These are phyloP conservation scores for Oncorhynchus masou DNA, from an alignment of 2,113 vertebrate species.

Conservation along the genomic window DNA sequence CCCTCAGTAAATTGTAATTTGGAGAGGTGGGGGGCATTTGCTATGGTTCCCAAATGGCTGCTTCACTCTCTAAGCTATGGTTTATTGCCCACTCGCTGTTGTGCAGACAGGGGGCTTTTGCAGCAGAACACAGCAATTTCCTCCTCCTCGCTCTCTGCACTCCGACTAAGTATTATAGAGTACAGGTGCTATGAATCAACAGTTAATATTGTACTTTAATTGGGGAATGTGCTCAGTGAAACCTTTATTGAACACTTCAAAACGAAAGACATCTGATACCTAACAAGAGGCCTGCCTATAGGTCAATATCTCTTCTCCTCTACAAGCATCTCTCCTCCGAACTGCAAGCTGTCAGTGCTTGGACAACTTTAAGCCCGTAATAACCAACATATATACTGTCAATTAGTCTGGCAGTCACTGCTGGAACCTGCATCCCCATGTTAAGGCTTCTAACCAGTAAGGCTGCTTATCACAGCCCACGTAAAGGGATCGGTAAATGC, in stretches of 20 bases:
- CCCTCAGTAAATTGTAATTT: constrained; percentile 19
- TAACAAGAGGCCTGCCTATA: neutral
- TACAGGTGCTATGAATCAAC: constrained; percentile 9
- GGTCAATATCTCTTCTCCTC: neutral
- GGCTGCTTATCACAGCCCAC: constrained; percentile 12
- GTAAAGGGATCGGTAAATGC: constrained; percentile 15
- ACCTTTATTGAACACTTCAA: neutral
- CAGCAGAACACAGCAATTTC: neutral
- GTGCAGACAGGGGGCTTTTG: neutral
- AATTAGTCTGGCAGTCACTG: neutral
- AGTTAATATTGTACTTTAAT: constrained; percentile 13
- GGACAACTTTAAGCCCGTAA: constrained; percentile 2
- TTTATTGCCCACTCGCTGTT: constrained; percentile 24
- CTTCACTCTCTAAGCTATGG: constrained; percentile 33
- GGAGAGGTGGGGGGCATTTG: constrained; percentile 25
- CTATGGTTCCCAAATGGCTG: constrained; percentile 35
- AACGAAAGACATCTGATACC: constrained; percentile 1
- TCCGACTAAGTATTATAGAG: neutral
- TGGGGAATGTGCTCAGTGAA: neutral
- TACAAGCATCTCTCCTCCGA: neutral
- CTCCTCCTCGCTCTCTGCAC: neutral
- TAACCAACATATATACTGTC: neutral
- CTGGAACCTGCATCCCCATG: neutral
- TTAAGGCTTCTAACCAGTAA: neutral
- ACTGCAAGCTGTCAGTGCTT: constrained; percentile 18